phyloP scores from a whole-genome alignment of 2,113 vertebrate species.

The Nannobrachium achirus region DNA sequence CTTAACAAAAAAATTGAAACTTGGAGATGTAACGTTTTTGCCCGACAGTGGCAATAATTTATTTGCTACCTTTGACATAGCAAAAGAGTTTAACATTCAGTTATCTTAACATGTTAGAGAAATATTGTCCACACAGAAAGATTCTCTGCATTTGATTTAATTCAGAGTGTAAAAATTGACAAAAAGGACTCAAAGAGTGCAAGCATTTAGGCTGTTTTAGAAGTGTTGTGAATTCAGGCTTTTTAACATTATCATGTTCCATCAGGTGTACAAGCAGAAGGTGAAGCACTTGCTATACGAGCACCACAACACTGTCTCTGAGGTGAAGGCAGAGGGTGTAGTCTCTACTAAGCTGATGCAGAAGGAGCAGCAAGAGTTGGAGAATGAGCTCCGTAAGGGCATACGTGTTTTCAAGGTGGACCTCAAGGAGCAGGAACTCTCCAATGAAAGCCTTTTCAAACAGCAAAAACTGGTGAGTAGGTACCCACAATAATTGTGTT shows the following conservation, averaged over 20 bases:
- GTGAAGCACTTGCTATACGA: conserved; percentile 93
- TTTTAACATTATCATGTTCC: conserved; percentile 11
- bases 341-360: conserved; percentile 77
- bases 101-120: background rate
- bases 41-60: too few relatives aligned
- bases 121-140: too few relatives aligned
- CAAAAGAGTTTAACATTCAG: background rate
- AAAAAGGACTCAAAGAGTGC: too few relatives aligned
- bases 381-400: conserved; percentile 75
- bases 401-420: conserved; percentile 74
- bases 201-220: too few relatives aligned
- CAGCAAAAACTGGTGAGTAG: conserved; percentile 84
- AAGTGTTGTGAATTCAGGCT: conserved; percentile 12
- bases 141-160: too few relatives aligned
- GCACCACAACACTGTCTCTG: conserved; percentile 88
- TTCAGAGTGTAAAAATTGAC: too few relatives aligned
- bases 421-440: conserved; percentile 83
- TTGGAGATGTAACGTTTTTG: too few relatives aligned
- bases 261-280: conserved; percentile 91
- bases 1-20: too few relatives aligned
- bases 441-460: conserved; percentile 78
- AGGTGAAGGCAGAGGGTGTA: conserved; percentile 79
- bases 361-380: conserved; percentile 81
- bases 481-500: background rate
- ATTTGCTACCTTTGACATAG: too few relatives aligned